Percentiles rank a stretch among this genome's conserved stretches.
Conservation (phyloP, 2,888 invertebrate species). For the Zaprionus lineosus region DNA sequence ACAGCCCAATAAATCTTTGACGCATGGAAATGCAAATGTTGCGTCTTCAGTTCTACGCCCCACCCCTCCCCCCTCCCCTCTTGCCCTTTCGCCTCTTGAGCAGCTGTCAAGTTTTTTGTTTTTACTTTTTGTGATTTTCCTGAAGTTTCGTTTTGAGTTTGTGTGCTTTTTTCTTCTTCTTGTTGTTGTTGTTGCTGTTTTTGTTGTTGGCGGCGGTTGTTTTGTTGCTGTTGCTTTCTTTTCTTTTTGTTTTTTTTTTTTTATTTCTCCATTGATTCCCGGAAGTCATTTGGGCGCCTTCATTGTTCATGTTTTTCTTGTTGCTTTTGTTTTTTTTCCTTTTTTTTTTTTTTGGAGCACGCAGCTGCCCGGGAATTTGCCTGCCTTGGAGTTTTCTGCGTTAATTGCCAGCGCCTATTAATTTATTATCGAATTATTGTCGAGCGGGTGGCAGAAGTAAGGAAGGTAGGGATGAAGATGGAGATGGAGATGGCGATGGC, state of each 20-base stretch:
- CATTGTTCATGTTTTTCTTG: constrained; percentile 9
- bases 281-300: constrained; percentile 63
- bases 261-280: constrained; percentile 54
- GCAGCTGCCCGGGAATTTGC: constrained; percentile 51
- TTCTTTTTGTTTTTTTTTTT: constrained; percentile 9
- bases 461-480: not conserved
- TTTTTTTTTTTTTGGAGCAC: constrained; percentile 23
- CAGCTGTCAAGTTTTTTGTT: constrained; percentile 41
- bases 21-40: constrained; percentile 69
- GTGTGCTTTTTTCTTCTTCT: constrained; percentile 14
- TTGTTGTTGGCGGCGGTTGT: constrained; percentile 7
- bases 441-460: too few relatives aligned
- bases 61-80: not conserved
- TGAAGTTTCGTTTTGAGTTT: constrained; percentile 25
- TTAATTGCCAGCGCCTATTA: constrained; percentile 64
- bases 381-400: constrained; percentile 12
- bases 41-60: constrained; percentile 35
- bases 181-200: constrained; percentile 35
- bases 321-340: constrained; percentile 26
- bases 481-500: not conserved
- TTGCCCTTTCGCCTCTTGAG: not conserved
- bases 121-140: constrained; percentile 40
- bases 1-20: constrained; percentile 64
- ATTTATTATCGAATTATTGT: constrained; percentile 63
- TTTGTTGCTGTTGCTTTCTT: too few relatives aligned